Conservation (phyloP, 2,888 invertebrate genomes). For the Alloscopus bannaensis region DNA sequence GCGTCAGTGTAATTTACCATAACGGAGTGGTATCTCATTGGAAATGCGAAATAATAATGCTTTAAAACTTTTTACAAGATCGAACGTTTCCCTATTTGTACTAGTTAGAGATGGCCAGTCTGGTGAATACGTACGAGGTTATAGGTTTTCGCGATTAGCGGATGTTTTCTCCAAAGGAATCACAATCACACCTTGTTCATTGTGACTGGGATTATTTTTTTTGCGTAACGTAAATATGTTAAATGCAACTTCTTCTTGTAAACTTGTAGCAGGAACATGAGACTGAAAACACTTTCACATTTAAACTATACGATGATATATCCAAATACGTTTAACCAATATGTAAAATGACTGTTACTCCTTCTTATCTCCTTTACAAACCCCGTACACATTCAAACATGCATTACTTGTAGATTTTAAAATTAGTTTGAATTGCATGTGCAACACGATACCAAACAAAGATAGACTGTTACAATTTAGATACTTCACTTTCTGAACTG, state of each 20-base stretch:
- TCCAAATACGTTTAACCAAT: conserved; percentile 61
- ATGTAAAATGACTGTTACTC: conserved; percentile 44
- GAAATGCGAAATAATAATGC: too few species aligned
- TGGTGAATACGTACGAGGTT: background rate
- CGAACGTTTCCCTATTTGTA: too few species aligned
- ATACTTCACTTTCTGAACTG: background rate
- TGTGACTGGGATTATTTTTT: conserved; percentile 5
- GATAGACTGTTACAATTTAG: background rate
- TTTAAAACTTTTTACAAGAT: too few species aligned
- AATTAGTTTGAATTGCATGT: too few species aligned
- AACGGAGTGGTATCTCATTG: background rate
- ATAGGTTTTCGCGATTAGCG: conserved; percentile 8
- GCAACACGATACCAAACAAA: too few species aligned
- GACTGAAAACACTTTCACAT: conserved; percentile 61
- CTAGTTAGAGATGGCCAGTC: conserved; percentile 21
- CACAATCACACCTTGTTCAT: conserved; percentile 14
- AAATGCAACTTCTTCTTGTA: conserved; percentile 59
- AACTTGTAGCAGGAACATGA: conserved; percentile 63
- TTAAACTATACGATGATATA: conserved; percentile 55
- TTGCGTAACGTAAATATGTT: background rate
- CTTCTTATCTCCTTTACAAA: background rate
- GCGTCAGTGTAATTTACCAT: too few species aligned
- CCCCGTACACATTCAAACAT: background rate
- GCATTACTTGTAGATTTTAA: background rate
- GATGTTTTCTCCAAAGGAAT: conserved; percentile 13